Base-by-base conservation (phyloP, 2,888 invertebrate genomes). In the Neelides folsomi region DNA sequence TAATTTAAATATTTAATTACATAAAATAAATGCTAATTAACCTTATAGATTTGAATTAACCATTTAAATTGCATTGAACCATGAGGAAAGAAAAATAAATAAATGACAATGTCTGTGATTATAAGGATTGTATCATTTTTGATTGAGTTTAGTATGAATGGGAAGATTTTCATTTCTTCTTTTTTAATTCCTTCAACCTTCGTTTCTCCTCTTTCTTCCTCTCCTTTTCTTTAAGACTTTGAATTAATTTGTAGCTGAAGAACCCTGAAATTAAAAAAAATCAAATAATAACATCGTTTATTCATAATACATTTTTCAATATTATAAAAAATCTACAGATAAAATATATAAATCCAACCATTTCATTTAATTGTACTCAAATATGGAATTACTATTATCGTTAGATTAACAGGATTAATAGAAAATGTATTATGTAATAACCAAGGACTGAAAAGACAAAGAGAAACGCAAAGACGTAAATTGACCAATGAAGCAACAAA, bases 181-280 rank as follows among this genome's bases (percentile, higher is more conserved):
- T 88, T 67, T 84, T 84, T 70, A 81, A 75, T 66, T 83, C 82
- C 68, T 86, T 88, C 54, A 77, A 73, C 67, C 81, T 83, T 67
- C 79, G 81, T 72, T 89, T 89, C 66, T 87, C 86, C 68, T 87
- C 85, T 60, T 79, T 77, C 66, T 80, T 82, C 55, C 74, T 72
- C 65, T 87, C 81, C 67, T 85, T 83, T 20, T 85, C 85, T 63
- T 78, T 78, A 62, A 87, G 73, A 50, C 84, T 84, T 71, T 79
- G 81, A 73, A 85, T 84, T 49, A 90, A 74, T 71, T 86, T 87
- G 74, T 85, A 87, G 56, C 84, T 83, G 72, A 89, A 86, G 73
- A 88, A 85, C 55, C 81, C 89, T 89, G 78, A 8, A 80, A 81
- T 54, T 58, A 66, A 66, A 66, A 59, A 64, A 59, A 57, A 47